Evolutionary conservation across 2,113 vertebrate species (phyloP).

Genomic region (Mormoops blainvillei): DNA sequence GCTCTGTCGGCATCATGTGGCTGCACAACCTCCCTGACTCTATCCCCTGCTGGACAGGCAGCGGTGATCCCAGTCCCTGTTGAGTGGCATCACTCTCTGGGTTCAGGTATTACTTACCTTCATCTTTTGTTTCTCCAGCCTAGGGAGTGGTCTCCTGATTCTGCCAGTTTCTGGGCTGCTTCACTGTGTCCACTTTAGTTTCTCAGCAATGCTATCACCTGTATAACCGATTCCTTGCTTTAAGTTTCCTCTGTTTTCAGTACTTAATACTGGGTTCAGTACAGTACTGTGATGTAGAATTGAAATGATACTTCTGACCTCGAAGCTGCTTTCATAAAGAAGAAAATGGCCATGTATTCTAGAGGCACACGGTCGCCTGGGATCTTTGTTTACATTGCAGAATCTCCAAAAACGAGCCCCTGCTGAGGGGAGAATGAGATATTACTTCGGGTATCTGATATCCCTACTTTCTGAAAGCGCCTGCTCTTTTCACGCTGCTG

Average conservation of each 20-base stretch:
- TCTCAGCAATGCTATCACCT: neutral
- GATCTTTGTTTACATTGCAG: neutral
- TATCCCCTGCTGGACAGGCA: too few relatives aligned
- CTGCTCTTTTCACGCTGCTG: neutral
- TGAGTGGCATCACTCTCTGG: neutral
- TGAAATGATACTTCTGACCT: neutral
- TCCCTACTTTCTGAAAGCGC: neutral
- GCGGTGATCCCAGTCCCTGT: neutral
- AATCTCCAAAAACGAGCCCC: neutral
- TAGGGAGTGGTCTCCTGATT: neutral
- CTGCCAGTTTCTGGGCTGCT: neutral
- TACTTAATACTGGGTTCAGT: neutral
- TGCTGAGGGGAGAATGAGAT: neutral
- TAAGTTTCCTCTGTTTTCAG: neutral
- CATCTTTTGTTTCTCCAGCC: neutral
- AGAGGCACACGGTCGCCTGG: neutral
- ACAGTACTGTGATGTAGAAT: neutral
- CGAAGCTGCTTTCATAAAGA: neutral
- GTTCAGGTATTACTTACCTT: neutral
- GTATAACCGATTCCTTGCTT: neutral
- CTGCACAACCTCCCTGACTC: neutral
- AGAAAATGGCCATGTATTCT: neutral
- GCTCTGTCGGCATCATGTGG: neutral
- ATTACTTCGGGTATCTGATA: neutral
- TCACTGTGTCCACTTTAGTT: neutral